Evolutionary conservation across 37 sponge, comb jelly and placozoan genomes (phyloP).

Genomic region (Lycopodina hypogea): DNA sequence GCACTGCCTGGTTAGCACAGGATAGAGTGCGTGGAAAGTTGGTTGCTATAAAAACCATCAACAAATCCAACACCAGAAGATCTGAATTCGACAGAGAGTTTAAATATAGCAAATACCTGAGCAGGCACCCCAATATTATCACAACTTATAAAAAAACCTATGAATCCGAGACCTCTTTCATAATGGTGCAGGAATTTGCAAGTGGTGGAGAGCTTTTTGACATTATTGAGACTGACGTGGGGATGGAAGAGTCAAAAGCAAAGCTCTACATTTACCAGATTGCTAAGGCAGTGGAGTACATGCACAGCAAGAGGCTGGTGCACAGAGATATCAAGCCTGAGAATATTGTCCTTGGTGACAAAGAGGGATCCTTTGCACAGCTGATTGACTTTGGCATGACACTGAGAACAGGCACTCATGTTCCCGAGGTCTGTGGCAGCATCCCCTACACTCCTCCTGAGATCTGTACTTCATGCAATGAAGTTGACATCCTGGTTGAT

Average conservation of each 20-base stretch:
- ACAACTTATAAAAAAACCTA: conserved; percentile 71
- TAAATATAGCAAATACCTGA: conserved; percentile 72
- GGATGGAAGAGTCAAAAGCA: conserved; percentile 68
- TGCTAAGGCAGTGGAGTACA: no score
- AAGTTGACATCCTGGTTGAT: no score
- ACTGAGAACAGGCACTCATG: no score
- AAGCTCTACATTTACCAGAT: no score
- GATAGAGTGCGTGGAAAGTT: conserved; percentile 49
- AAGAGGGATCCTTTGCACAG: conserved; percentile 55
- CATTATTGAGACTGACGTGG: conserved; percentile 86
- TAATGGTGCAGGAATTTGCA: conserved; percentile 87
- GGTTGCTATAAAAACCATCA: conserved; percentile 82
- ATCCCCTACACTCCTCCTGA: no score
- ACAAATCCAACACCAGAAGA: conserved; percentile 64
- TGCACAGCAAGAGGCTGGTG: no score
- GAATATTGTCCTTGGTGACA: conserved; percentile 81
- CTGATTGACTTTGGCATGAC: no score
- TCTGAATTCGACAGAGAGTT: conserved; percentile 82
- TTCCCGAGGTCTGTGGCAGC: no score
- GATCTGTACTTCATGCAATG: conserved; percentile 81
- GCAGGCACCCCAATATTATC: no score
- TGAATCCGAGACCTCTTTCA: conserved; percentile 82
- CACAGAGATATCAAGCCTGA: no score
- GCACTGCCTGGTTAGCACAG: conserved; percentile 86
- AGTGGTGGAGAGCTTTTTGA: conserved; percentile 90